phyloP scores from a whole-genome alignment of 2,113 vertebrate genomes.

The Rhynchopsitta pachyrhyncha region DNA sequence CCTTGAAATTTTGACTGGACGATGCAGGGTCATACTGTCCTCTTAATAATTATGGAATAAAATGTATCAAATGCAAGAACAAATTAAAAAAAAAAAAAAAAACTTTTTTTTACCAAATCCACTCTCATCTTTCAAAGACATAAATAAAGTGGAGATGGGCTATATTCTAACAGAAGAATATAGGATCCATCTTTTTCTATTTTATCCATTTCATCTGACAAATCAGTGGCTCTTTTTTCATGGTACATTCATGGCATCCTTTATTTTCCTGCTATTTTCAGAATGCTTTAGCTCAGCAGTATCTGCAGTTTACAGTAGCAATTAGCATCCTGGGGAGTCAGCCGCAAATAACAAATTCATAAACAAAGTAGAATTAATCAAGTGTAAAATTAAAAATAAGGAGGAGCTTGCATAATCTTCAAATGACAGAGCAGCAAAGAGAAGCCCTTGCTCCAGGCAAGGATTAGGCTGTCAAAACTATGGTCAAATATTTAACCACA shows the following conservation, averaged over 20 bases:
- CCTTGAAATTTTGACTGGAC: not conserved
- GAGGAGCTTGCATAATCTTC: slow-evolving; percentile 50
- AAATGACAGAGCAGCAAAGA: not conserved
- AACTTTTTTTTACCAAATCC: not conserved
- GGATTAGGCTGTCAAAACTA: slow-evolving; percentile 20
- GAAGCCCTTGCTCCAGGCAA: slow-evolving; percentile 16
- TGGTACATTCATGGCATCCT: not conserved
- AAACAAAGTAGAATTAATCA: slow-evolving; percentile 68
- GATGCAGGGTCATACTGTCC: not conserved
- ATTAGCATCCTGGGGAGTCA: slow-evolving; percentile 70
- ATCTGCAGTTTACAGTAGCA: slow-evolving; percentile 65
- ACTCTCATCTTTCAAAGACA: not conserved
- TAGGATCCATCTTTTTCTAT: not conserved
- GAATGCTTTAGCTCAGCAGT: slow-evolving; percentile 64
- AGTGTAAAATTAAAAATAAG: slow-evolving; percentile 63
- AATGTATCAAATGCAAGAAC: not conserved
- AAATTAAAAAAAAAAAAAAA: not conserved
- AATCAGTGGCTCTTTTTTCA: not conserved
- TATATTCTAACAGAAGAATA: not conserved
- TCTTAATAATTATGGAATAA: not conserved
- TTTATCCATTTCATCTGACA: not conserved
- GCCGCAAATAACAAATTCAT: slow-evolving; percentile 56
- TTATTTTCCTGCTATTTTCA: slow-evolving; percentile 5
- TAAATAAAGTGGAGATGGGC: not conserved
- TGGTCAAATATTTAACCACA: not conserved